These are phyloP conservation scores for Antigone vipio DNA, from an alignment of 2,113 vertebrate species.

Conservation along the genomic window DNA sequence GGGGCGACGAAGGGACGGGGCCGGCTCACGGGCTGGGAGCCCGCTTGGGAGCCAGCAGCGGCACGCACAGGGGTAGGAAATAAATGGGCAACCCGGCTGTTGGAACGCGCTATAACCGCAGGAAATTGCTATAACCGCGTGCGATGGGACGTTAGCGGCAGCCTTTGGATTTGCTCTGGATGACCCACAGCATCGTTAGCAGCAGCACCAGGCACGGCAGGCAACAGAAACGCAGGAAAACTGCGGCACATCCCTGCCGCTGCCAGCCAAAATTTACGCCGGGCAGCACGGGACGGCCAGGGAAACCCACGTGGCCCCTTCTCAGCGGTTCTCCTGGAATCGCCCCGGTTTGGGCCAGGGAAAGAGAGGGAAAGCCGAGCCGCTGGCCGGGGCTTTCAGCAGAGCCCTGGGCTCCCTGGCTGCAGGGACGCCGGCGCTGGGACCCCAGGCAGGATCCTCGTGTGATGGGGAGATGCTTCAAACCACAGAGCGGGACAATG, in stretches of 20 bases:
- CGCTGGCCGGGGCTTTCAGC: accelerated
- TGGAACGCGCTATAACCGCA: not conserved
- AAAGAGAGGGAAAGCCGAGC: too few species aligned
- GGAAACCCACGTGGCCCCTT: accelerated
- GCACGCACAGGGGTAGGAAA: not conserved
- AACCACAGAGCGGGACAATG: accelerated
- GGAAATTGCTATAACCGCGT: not conserved
- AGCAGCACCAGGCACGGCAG: not conserved
- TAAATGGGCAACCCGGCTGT: accelerated
- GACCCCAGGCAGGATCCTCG: not conserved
- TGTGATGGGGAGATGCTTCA: not conserved
- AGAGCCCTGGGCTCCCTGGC: not conserved
- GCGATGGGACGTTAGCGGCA: accelerated
- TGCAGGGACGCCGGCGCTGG: accelerated
- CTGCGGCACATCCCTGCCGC: not conserved
- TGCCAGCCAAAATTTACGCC: accelerated
- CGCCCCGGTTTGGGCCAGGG: accelerated
- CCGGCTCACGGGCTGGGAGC: accelerated
- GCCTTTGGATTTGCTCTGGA: not conserved
- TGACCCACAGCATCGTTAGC: accelerated
- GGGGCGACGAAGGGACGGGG: not conserved
- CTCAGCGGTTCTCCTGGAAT: not conserved
- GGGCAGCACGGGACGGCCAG: accelerated
- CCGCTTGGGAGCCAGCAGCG: not conserved
- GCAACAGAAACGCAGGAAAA: not conserved